Evolutionary conservation across 2,797 vertebrate genomes (phyloP).

Genomic region (Acanthurus tractus): DNA sequence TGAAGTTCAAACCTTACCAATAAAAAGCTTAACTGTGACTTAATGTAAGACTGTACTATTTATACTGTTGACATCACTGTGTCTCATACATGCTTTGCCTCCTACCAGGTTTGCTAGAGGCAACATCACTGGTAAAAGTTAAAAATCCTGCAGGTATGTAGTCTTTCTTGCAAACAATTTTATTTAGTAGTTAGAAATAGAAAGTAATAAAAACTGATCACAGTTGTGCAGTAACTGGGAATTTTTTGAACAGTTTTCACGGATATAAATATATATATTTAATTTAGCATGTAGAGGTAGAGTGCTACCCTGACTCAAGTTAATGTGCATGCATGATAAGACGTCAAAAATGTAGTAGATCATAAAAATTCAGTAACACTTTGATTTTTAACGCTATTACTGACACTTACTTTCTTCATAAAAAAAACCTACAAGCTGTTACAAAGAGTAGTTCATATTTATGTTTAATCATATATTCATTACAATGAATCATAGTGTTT

Average conservation of each 20-base stretch:
- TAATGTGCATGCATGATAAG: neutral
- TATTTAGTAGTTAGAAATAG: too few relatives aligned
- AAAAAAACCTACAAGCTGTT: neutral
- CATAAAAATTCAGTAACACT: neutral
- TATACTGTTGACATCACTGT: too few relatives aligned
- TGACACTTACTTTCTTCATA: neutral
- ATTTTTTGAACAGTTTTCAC: too few relatives aligned
- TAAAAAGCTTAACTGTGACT: neutral
- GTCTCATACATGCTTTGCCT: slow-evolving; percentile 11
- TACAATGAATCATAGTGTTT: neutral
- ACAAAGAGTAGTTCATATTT: neutral
- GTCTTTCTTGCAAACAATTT: neutral
- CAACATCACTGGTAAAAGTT: slow-evolving; percentile 73
- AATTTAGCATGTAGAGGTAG: neutral
- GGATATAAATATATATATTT: neutral
- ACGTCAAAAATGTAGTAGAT: neutral
- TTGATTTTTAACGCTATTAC: too few relatives aligned
- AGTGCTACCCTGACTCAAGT: neutral
- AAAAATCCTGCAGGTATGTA: slow-evolving; percentile 70
- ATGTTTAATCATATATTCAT: neutral
- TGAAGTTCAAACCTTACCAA: neutral
- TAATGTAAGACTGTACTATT: too few relatives aligned
- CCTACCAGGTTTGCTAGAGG: slow-evolving; percentile 73
- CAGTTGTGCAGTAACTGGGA: neutral
- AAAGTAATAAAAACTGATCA: neutral